A percentile compares a stretch with the other conserved stretches of the same genome.
Conservation (phyloP, 2,888 invertebrate species). For the Synergus japonicus region DNA sequence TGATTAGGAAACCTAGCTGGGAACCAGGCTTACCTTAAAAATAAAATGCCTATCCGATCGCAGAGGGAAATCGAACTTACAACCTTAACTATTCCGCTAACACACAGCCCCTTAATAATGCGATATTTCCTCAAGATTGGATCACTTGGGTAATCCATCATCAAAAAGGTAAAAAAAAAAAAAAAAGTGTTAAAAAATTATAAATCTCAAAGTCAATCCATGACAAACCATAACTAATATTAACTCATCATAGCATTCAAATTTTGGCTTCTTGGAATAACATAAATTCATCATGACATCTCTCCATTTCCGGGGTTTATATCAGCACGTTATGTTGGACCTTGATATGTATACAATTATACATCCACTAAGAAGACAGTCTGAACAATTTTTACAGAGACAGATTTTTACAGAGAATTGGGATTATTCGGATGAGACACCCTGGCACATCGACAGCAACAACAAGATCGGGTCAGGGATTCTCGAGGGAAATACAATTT, state of each 20-base stretch:
- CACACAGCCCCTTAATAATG: no score
- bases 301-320: constrained; percentile 27
- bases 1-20: no score
- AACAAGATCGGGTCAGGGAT: constrained; percentile 4
- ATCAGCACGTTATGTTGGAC: constrained; percentile 50
- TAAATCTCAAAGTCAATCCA: not conserved
- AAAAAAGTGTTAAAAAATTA: not conserved
- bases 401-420: constrained; percentile 51
- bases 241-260: not conserved
- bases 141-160: no score
- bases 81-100: no score
- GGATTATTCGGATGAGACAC: constrained; percentile 56
- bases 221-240: constrained; percentile 18
- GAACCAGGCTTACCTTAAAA: no score
- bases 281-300: constrained; percentile 26
- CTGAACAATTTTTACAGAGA: constrained; percentile 72
- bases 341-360: not conserved
- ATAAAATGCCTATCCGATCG: no score
- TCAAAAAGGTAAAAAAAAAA: not conserved
- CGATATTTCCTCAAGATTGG: no score
- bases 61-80: no score
- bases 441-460: constrained; percentile 2
- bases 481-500: constrained; percentile 18
- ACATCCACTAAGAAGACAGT: constrained; percentile 60
- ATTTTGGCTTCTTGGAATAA: constrained; percentile 25